Evolutionary conservation across 2,797 vertebrate genomes (phyloP).

Genomic region (Tangara arthus): DNA sequence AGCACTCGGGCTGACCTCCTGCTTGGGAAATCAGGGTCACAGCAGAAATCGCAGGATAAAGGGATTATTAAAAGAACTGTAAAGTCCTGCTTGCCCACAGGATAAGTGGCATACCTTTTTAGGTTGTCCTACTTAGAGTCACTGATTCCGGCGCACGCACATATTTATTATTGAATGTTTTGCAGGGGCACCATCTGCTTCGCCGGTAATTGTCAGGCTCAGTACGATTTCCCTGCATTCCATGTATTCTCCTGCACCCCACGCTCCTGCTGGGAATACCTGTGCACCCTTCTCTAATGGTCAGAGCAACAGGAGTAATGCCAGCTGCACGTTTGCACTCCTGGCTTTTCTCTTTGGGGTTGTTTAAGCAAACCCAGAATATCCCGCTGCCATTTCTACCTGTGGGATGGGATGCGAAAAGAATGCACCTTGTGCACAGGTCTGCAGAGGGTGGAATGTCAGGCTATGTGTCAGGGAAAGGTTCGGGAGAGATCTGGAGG

Average conservation of each 20-base stretch:
- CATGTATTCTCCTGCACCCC: not conserved
- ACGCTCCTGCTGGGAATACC: not conserved
- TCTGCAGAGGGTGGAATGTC: not conserved
- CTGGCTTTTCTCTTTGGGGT: not conserved
- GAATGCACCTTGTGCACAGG: not conserved
- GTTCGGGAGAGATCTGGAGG: not conserved
- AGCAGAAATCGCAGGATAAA: conserved; percentile 54
- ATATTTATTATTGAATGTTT: conserved; percentile 41
- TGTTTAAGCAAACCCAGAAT: not conserved
- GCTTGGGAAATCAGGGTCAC: conserved; percentile 61
- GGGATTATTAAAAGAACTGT: conserved; percentile 63
- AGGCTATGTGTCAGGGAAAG: not conserved
- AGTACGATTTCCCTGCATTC: not conserved
- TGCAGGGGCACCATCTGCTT: conserved; percentile 48
- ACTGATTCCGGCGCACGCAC: conserved; percentile 1
- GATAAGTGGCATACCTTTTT: conserved; percentile 65
- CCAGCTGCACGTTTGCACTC: not conserved
- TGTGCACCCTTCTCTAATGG: not conserved
- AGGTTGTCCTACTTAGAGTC: conserved; percentile 58
- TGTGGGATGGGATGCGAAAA: not conserved
- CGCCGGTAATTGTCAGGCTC: not conserved
- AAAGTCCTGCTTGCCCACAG: conserved; percentile 55
- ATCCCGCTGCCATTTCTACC: not conserved
- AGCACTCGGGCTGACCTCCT: not conserved
- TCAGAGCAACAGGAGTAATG: rapidly evolving